Evolutionary conservation across 37 sponge, comb jelly and placozoan genomes (phyloP).

Genomic region (Ephydatia muelleri): DNA sequence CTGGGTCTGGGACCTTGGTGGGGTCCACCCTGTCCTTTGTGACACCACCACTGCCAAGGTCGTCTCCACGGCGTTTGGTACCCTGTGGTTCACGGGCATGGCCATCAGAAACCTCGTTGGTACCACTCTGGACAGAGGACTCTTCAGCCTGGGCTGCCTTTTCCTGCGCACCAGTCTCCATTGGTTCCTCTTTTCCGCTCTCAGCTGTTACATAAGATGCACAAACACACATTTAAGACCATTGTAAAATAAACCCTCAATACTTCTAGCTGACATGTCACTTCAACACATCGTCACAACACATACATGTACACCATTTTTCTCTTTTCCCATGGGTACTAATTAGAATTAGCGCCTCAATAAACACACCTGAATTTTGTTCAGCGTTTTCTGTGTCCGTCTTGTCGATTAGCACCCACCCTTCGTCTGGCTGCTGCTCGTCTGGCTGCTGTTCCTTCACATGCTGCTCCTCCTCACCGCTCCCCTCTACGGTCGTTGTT

Average conservation of each 20-base stretch:
- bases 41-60: not conserved
- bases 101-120: not conserved
- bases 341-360: too few species aligned
- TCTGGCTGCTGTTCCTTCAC: slow-evolving; percentile 4
- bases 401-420: slow-evolving; percentile 21
- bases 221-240: too few species aligned
- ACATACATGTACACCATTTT: too few species aligned
- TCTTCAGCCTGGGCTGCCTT: not conserved
- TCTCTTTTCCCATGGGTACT: too few species aligned
- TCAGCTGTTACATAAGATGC: not conserved
- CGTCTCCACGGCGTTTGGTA: slow-evolving; percentile 14
- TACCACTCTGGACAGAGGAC: not conserved
- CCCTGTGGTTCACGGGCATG: not conserved
- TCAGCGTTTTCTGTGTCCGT: not conserved
- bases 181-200: not conserved
- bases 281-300: too few species aligned
- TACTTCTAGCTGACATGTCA: too few species aligned
- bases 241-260: too few species aligned
- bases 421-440: not conserved
- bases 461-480: slow-evolving; percentile 4
- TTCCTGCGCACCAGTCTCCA: not conserved
- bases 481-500: not conserved
- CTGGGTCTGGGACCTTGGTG: slow-evolving; percentile 50
- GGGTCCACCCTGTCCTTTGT: slow-evolving; percentile 25
- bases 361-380: not conserved